Evolutionary conservation across 2,797 vertebrate genomes (phyloP).

Genomic region (Eidolon dupreanum): DNA sequence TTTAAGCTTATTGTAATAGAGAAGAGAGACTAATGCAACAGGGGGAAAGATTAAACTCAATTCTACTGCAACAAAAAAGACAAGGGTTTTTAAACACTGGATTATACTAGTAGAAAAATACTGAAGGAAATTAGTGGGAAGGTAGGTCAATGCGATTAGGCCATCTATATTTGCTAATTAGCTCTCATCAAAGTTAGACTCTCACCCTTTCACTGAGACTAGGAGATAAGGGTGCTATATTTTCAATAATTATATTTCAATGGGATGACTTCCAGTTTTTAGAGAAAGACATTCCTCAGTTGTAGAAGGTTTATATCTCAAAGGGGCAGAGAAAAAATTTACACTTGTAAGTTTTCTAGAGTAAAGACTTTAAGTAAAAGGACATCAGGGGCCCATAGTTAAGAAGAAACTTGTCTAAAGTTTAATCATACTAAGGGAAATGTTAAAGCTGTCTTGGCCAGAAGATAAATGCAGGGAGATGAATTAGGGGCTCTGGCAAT

Average conservation of each 20-base stretch:
- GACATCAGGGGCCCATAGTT: neutral
- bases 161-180: neutral
- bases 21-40: neutral
- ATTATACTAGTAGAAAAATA: neutral
- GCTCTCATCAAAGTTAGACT: neutral
- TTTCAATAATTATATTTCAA: neutral
- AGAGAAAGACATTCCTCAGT: neutral
- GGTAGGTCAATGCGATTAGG: neutral
- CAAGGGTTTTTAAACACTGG: neutral
- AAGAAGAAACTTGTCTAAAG: neutral
- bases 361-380: neutral
- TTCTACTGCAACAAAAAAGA: neutral
- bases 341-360: neutral
- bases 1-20: neutral
- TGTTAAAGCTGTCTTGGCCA: neutral
- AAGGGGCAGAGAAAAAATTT: neutral
- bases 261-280: neutral
- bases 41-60: neutral
- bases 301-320: neutral
- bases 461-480: neutral
- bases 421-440: neutral
- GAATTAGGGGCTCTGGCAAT: neutral
- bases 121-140: neutral
- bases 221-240: neutral
- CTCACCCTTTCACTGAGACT: neutral